Conservation (phyloP, 1,140 invertebrate genomes). For the Drosophila ambigua region DNA sequence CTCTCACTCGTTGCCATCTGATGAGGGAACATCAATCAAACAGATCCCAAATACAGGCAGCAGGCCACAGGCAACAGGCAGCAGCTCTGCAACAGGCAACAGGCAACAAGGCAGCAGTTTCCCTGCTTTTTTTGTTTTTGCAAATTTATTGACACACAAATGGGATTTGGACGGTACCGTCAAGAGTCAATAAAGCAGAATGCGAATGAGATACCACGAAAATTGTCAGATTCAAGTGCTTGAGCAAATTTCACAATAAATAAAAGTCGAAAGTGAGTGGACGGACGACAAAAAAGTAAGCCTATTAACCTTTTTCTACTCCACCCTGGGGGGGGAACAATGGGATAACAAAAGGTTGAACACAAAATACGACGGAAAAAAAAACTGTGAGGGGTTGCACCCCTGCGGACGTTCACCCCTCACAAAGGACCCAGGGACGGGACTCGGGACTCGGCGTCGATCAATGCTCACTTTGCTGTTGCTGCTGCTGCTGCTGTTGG, state of each 20-base stretch:
- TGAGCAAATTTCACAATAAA: slow-evolving; percentile 79
- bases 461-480: slow-evolving; percentile 70
- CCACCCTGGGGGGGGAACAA: slow-evolving; percentile 9
- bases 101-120: slow-evolving; percentile 33
- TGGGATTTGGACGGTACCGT: slow-evolving; percentile 72
- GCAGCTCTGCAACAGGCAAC: slow-evolving; percentile 15
- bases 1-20: slow-evolving; percentile 38
- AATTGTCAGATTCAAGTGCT: slow-evolving; percentile 81
- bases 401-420: slow-evolving; percentile 62
- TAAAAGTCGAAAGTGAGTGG: slow-evolving; percentile 48
- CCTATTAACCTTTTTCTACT: slow-evolving; percentile 78
- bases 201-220: slow-evolving; percentile 45
- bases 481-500: too few species aligned
- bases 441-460: slow-evolving; percentile 32
- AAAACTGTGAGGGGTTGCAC: slow-evolving; percentile 71
- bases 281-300: slow-evolving; percentile 58
- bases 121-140: slow-evolving; percentile 50
- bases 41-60: slow-evolving; percentile 40
- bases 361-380: slow-evolving; percentile 10
- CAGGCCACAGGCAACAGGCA: slow-evolving; percentile 39
- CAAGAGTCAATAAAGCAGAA: slow-evolving; percentile 80
- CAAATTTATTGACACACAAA: slow-evolving; percentile 81
- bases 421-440: slow-evolving; percentile 25
- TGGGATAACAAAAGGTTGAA: slow-evolving; percentile 13
- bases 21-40: slow-evolving; percentile 71